A percentile compares a stretch with the other conserved stretches of the same genome.
Conservation (phyloP, 2,797 vertebrate genomes). For the Phrynocephalus forsythii region DNA sequence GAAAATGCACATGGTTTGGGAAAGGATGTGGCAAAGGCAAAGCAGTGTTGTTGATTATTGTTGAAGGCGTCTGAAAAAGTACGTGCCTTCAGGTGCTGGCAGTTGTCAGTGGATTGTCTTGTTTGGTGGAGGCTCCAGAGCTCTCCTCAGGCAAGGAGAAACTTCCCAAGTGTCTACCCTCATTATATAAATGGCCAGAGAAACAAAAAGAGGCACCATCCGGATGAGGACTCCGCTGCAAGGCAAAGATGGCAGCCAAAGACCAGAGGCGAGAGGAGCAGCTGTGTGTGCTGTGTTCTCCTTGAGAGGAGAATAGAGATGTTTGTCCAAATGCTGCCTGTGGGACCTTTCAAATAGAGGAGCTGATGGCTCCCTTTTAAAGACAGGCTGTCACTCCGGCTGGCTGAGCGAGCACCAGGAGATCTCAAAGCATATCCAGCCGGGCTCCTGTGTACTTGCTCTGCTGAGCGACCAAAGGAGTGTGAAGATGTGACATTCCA, state of each 20-base stretch:
- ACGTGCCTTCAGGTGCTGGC: slow-evolving; percentile 40
- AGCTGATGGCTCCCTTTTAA: slow-evolving; percentile 10
- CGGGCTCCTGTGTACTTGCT: not conserved
- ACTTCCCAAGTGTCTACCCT: slow-evolving; percentile 65
- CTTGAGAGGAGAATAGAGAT: slow-evolving; percentile 34
- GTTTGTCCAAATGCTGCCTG: slow-evolving; percentile 22
- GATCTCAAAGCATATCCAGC: slow-evolving; percentile 5
- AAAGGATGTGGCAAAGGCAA: not conserved
- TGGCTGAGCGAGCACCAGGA: not conserved
- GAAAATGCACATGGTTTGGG: too few relatives aligned
- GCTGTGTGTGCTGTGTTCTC: slow-evolving; percentile 18
- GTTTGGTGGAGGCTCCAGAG: slow-evolving; percentile 30
- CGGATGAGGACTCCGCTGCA: slow-evolving; percentile 51
- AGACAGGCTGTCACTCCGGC: not conserved
- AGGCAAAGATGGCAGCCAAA: slow-evolving; percentile 56
- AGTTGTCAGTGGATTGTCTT: slow-evolving; percentile 47
- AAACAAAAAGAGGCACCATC: slow-evolving; percentile 37
- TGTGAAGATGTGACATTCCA: not conserved
- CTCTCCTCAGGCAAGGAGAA: slow-evolving; percentile 54
- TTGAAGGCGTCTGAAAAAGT: slow-evolving; percentile 1
- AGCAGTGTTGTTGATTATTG: not conserved
- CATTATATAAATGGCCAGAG: slow-evolving; percentile 56
- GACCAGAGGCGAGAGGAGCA: slow-evolving; percentile 27
- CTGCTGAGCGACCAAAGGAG: not conserved
- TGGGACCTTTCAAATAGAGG: not conserved